Base-by-base conservation (phyloP, 1,140 invertebrate genomes). In the Anastrepha ludens region DNA sequence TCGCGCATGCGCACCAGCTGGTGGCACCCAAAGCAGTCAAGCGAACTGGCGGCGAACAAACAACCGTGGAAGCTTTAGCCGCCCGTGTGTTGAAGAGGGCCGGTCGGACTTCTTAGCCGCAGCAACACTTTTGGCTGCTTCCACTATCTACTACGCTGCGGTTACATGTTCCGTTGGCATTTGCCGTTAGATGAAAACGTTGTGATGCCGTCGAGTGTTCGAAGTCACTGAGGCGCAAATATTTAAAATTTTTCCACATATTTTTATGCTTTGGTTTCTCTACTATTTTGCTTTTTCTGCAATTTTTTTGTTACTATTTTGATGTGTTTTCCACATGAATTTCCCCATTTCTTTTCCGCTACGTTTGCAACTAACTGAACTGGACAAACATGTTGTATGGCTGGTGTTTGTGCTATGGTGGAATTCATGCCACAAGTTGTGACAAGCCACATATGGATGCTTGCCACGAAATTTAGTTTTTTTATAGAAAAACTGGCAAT, bases 361-460 rank as follows among this genome's bases (percentile, higher is more conserved):
- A 55, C 47, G 47, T 55, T 81, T 50, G 44, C n/a, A 55, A 55
- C 47, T 29, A n/a, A 81, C 47, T 55, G 55, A 81, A 81, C 74
- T 81, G 74, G 74, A 81, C 74, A 81, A 81, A 81, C 74, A 47
- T 47, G 74, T 81, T 55, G 74, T 81, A n/a, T 55, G 74, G 50
- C 74, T 81, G 50, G 47, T 81, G 74, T 81, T 81, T 13, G 64
- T 62, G 60, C 8, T 62, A 47, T 81, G 74, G 17, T 81, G 44
- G 74, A 81, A 81, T 81, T 81, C 74, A 81, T 55, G 74, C 47
- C 8, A 55, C 17, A 81, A 81, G 47, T 55, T 81, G 7, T 81
- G 9, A 17, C 47, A 81, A 55, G 74, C 47, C 44, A 29, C 47
- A 81, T 81, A 55, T 81, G 74, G 74, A 7, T 55, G 20, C 41